Percentiles rank a stretch among this genome's conserved stretches.
phyloP scores from a whole-genome alignment of 2,888 invertebrate genomes.

The Nomada fucata region DNA sequence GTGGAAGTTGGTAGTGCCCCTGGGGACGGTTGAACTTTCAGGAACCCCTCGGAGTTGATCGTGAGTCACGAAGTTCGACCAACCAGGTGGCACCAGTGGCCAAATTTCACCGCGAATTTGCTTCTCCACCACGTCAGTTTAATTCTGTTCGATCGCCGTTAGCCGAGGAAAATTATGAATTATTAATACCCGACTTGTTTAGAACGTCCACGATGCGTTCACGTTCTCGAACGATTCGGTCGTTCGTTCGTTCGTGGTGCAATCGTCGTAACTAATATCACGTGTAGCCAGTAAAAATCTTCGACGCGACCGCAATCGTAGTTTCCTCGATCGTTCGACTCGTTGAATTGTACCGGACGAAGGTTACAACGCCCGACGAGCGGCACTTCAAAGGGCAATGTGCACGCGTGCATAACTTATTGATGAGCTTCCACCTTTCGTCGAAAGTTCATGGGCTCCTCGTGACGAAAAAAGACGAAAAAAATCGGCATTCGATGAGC shows the following conservation, averaged over 20 bases:
- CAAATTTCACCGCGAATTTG: not conserved
- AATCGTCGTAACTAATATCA: constrained; percentile 47
- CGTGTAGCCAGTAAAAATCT: constrained; percentile 57
- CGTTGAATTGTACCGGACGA: constrained; percentile 61
- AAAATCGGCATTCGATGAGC: constrained; percentile 57
- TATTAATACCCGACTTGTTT: not conserved
- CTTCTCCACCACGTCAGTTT: not conserved
- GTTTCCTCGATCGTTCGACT: constrained; percentile 47
- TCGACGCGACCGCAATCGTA: constrained; percentile 17
- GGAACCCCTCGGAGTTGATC: not conserved
- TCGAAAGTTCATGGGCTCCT: constrained; percentile 57
- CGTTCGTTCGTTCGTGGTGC: constrained; percentile 43
- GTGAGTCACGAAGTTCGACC: not conserved
- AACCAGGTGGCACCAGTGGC: constrained; percentile 40
- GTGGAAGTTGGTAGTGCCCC: not conserved
- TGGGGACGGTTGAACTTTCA: not conserved
- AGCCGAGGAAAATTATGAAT: not conserved
- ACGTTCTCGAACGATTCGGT: constrained; percentile 55
- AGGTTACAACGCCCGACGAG: constrained; percentile 54
- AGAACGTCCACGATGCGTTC: constrained; percentile 7
- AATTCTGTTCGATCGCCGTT: too few relatives aligned
- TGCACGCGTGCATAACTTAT: constrained; percentile 67
- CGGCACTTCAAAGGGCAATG: constrained; percentile 67
- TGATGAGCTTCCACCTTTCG: constrained; percentile 67
- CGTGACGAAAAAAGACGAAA: constrained; percentile 57